Conservation (phyloP, 1,140 invertebrate species). For the Chironomus striatipennis region DNA sequence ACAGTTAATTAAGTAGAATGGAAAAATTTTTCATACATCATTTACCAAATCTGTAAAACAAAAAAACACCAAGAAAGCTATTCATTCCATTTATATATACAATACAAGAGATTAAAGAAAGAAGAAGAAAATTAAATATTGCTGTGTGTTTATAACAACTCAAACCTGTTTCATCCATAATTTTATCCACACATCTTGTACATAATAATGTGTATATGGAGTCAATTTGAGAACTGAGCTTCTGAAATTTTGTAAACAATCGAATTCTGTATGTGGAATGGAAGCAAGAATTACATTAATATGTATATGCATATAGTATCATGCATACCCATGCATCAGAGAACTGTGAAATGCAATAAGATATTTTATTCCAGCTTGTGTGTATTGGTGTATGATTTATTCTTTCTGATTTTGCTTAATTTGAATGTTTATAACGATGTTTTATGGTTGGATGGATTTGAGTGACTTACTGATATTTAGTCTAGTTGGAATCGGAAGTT, state of each 20-base stretch:
- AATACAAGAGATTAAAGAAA: background rate
- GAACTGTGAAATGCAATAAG: background rate
- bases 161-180: constrained; percentile 17
- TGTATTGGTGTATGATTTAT: constrained; percentile 17
- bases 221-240: background rate
- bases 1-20: background rate
- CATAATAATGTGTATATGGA: background rate
- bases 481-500: too few relatives aligned
- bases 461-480: too few relatives aligned
- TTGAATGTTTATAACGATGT: background rate
- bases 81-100: too few relatives aligned
- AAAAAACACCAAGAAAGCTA: background rate
- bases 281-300: background rate
- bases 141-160: background rate
- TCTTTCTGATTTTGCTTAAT: background rate
- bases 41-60: background rate
- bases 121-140: constrained; percentile 8
- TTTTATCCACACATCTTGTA: background rate
- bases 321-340: background rate
- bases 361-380: background rate
- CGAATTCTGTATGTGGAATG: too few relatives aligned
- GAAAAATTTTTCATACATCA: background rate
- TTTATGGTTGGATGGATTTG: too few relatives aligned
- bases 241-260: background rate
- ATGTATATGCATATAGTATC: background rate